Percentiles rank a stretch among this genome's conserved stretches.
Conservation (phyloP, 2,113 vertebrate genomes). For the Artemisiospiza belli region DNA sequence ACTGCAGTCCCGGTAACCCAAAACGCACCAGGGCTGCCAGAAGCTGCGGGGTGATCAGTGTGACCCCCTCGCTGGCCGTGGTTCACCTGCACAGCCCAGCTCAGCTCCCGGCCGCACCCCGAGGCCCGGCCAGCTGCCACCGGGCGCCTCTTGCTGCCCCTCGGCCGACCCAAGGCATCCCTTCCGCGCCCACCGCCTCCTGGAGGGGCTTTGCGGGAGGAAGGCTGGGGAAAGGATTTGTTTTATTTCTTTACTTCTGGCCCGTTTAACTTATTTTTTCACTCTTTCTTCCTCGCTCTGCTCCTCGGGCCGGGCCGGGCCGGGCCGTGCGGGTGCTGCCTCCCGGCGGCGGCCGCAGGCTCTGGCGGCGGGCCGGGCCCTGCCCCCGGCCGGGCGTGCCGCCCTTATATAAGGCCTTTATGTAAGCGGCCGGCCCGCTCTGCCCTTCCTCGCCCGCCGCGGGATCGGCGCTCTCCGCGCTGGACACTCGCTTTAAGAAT, state of each 20-base stretch:
- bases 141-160: rapidly evolving
- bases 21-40: not conserved
- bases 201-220: not conserved
- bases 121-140: rapidly evolving
- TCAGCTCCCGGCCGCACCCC: not conserved
- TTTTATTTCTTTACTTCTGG: conserved; percentile 23
- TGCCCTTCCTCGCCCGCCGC: no score
- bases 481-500: rapidly evolving
- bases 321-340: conserved; percentile 63
- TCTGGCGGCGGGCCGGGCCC: not conserved
- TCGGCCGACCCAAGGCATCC: not conserved
- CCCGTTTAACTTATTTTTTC: not conserved
- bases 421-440: not conserved
- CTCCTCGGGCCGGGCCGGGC: not conserved
- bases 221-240: not conserved
- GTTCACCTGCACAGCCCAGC: not conserved
- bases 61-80: not conserved
- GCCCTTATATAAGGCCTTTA: conserved; percentile 44
- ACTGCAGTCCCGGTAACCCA: not conserved
- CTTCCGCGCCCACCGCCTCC: not conserved
- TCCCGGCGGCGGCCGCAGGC: conserved; percentile 51
- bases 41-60: not conserved
- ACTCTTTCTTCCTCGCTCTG: not conserved
- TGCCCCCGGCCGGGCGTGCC: conserved; percentile 29
- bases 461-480: not conserved